These are phyloP conservation scores for Phainopepla nitens DNA, from an alignment of 2,113 vertebrate genomes.

Conservation along the genomic window DNA sequence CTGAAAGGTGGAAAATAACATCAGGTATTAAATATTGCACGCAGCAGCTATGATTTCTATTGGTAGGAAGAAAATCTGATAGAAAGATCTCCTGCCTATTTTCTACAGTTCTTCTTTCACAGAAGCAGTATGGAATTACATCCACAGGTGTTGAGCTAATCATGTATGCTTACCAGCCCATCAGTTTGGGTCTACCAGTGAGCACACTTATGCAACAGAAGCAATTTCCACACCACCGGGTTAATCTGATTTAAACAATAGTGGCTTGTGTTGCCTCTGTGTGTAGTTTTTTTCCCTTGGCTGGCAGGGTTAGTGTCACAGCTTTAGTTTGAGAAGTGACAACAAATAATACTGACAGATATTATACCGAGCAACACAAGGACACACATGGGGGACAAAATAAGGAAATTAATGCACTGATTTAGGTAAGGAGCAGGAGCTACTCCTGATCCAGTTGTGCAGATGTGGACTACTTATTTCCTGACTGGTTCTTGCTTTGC, in stretches of 20 bases:
- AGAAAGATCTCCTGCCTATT: neutral
- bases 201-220: conserved; percentile 47
- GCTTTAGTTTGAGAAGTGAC: conserved; percentile 35
- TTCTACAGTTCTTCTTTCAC: neutral
- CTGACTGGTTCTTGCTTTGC: neutral
- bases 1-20: conserved; percentile 18
- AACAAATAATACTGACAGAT: conserved; percentile 42
- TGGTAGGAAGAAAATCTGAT: neutral
- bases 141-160: neutral
- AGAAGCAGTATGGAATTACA: neutral
- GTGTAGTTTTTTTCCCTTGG: conserved; percentile 49
- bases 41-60: neutral
- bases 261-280: conserved; percentile 30
- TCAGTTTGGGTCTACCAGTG: conserved; percentile 19
- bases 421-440: neutral
- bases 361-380: neutral
- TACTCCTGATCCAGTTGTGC: neutral
- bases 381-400: neutral
- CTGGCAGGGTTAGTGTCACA: conserved; percentile 51
- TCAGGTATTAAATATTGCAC: conserved; percentile 3
- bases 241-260: conserved; percentile 63
- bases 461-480: neutral
- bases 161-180: neutral
- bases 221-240: conserved; percentile 37
- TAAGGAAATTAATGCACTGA: neutral